A percentile compares a stretch with the other conserved stretches of the same genome.
These are phyloP conservation scores for Cabera pusaria DNA, from an alignment of 2,888 invertebrate species.

Conservation along the genomic window DNA sequence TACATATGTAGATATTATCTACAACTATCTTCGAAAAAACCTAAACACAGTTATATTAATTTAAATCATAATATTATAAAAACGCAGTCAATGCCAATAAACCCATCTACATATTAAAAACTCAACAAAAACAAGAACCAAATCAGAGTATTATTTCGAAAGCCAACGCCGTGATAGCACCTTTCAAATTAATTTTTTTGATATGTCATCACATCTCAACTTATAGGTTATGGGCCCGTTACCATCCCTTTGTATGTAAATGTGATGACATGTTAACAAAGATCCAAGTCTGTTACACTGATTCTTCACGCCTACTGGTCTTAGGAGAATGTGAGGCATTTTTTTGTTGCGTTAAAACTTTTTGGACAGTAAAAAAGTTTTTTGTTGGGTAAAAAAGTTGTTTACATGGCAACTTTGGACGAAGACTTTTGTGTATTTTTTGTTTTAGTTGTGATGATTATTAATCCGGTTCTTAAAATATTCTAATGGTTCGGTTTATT, in stretches of 20 bases:
- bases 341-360: too few relatives aligned
- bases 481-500: too few relatives aligned
- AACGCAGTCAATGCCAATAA: too few relatives aligned
- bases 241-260: conserved; percentile 53
- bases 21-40: too few relatives aligned
- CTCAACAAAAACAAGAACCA: conserved; percentile 4
- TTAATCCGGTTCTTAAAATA: conserved; percentile 2
- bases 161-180: too few relatives aligned
- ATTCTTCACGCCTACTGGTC: conserved; percentile 37
- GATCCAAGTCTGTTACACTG: conserved; percentile 28
- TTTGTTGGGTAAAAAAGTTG: conserved; percentile 20
- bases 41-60: conserved; percentile 16
- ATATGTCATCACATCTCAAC: conserved; percentile 14
- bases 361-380: conserved; percentile 17
- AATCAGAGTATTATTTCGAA: too few relatives aligned
- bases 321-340: conserved; percentile 21
- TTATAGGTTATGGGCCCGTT: conserved; percentile 31
- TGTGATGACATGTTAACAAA: conserved; percentile 48
- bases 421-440: conserved; percentile 7
- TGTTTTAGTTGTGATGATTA: background rate
- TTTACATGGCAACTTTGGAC: conserved; percentile 16
- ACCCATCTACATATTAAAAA: too few relatives aligned
- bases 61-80: too few relatives aligned
- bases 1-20: too few relatives aligned
- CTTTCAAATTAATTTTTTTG: too few relatives aligned